Percentiles rank a stretch among this genome's conserved stretches.
These are phyloP conservation scores for rabbit (Oryctolagus cuniculus) DNA, from an alignment of 2,113 vertebrate species.

Conservation along the genomic window DNA sequence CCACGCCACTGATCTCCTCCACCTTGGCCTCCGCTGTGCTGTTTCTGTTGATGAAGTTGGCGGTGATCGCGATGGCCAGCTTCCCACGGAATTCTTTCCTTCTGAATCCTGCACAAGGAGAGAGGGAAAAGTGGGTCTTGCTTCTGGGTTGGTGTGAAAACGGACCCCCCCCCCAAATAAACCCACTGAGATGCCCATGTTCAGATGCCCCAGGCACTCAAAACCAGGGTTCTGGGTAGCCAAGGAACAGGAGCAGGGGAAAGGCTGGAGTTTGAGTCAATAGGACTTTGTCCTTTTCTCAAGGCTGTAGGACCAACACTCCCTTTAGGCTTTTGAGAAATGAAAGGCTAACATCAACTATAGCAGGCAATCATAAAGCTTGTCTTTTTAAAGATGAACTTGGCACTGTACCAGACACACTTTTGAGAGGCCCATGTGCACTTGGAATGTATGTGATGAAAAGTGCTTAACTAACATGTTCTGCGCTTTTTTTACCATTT, in stretches of 20 bases:
- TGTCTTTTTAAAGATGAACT: not conserved
- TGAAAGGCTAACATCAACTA: not conserved
- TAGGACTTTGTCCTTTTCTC: not conserved
- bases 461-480: constrained; percentile 23
- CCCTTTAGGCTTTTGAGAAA: not conserved
- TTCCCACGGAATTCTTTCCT: constrained; percentile 99
- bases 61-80: constrained; percentile 98
- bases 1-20: constrained; percentile 98
- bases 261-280: not conserved
- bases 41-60: constrained; percentile 99
- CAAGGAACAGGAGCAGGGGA: not conserved
- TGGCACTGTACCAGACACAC: not conserved
- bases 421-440: not conserved
- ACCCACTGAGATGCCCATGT: not conserved
- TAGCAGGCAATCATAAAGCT: not conserved
- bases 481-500: not conserved
- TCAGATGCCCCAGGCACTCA: not conserved
- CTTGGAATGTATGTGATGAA: not conserved
- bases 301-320: not conserved
- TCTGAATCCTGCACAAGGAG: constrained; percentile 91
- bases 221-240: not conserved
- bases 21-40: constrained; percentile 98
- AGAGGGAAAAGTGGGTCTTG: constrained; percentile 1
- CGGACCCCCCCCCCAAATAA: too few species aligned
- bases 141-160: constrained; percentile 4